Evolutionary conservation across 2,797 vertebrate species (phyloP).

Genomic region (Yasuhikotakia modesta): DNA sequence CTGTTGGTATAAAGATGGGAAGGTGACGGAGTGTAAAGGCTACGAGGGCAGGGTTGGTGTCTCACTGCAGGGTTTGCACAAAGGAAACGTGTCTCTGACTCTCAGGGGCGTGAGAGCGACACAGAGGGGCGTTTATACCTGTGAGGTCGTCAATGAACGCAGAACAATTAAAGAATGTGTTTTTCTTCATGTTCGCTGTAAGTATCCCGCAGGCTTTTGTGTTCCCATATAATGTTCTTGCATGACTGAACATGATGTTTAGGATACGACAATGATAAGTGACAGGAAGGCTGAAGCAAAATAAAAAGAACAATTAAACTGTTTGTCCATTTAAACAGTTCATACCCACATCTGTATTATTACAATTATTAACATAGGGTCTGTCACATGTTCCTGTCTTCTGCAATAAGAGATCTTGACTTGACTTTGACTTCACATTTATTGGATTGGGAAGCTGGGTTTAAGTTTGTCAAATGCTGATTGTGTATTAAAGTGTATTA

Average conservation of each 20-base stretch:
- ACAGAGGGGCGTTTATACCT: neutral
- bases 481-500: too few relatives aligned
- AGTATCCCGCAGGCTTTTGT: neutral
- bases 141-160: neutral
- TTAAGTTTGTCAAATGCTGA: too few relatives aligned
- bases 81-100: slow-evolving; percentile 12
- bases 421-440: too few relatives aligned
- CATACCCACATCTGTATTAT: too few relatives aligned
- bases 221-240: neutral
- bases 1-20: neutral
- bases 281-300: too few relatives aligned
- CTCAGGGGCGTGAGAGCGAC: neutral
- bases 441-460: too few relatives aligned
- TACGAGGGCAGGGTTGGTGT: neutral
- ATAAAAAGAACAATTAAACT: too few relatives aligned
- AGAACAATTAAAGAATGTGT: neutral
- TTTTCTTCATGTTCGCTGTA: neutral
- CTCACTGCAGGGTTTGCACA: neutral
- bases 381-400: too few relatives aligned
- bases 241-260: neutral
- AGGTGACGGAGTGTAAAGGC: neutral
- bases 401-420: too few relatives aligned
- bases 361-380: too few relatives aligned
- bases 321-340: too few relatives aligned
- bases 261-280: too few relatives aligned